Conservation (phyloP, 2,797 vertebrate genomes). For the Okamejei kenojei region DNA sequence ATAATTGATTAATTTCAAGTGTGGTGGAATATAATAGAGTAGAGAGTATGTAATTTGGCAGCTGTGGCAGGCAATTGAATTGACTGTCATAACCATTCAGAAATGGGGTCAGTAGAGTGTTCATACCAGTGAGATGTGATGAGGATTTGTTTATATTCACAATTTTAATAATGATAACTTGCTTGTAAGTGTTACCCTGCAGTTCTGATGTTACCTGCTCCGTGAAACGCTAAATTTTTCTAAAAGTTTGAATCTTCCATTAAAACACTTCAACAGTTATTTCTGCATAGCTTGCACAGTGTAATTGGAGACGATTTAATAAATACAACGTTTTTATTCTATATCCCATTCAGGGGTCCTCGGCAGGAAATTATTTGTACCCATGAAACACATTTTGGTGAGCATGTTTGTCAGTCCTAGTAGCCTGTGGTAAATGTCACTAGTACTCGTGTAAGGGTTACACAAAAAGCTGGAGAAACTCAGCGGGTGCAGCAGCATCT, state of each 20-base stretch:
- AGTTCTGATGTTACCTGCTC: conserved; percentile 57
- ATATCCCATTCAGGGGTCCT: not conserved
- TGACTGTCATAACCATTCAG: conserved; percentile 61
- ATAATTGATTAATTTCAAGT: not conserved
- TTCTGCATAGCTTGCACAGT: not conserved
- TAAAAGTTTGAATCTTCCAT: not conserved
- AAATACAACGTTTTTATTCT: not conserved
- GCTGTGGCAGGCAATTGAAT: conserved; percentile 53
- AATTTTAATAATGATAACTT: conserved; percentile 53
- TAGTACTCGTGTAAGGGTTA: not conserved
- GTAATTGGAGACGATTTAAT: not conserved
- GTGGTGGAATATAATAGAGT: not conserved
- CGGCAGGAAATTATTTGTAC: not conserved
- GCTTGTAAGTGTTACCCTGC: conserved; percentile 57
- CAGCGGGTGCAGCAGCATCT: too few species aligned
- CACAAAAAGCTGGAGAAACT: too few species aligned
- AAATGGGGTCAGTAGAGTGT: conserved; percentile 46
- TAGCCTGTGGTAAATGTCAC: not conserved
- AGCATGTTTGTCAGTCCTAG: not conserved
- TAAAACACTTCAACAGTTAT: not conserved
- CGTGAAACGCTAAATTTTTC: conserved; percentile 38
- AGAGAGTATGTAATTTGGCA: conserved; percentile 47
- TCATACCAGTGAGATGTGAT: conserved; percentile 55
- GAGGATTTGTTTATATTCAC: conserved; percentile 57
- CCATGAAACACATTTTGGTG: not conserved